phyloP scores from a whole-genome alignment of 2,797 vertebrate species.

The Chloroceryle amazona region DNA sequence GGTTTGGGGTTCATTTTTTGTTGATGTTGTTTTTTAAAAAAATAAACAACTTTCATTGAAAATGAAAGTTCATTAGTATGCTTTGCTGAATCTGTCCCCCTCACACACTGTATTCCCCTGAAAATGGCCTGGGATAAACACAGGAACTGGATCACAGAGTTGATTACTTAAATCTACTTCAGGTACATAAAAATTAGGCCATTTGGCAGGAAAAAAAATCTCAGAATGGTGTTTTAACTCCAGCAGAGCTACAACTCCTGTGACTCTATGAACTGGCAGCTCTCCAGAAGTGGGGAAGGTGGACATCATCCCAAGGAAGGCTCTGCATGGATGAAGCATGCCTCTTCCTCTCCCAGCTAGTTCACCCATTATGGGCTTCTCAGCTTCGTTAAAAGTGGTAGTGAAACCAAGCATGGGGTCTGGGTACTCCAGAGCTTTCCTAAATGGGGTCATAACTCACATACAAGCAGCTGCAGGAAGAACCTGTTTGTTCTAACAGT shows the following conservation, averaged over 20 bases:
- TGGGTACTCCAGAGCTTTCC: not conserved
- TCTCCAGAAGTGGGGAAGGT: not conserved
- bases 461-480: not conserved
- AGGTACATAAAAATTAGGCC: not conserved
- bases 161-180: not conserved
- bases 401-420: not conserved
- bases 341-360: not conserved
- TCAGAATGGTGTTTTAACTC: not conserved
- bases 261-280: not conserved
- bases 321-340: fast-evolving
- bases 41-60: not conserved
- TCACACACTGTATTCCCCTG: not conserved
- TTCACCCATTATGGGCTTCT: not conserved
- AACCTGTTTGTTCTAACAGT: not conserved
- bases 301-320: not conserved
- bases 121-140: not conserved
- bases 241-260: not conserved
- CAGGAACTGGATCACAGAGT: not conserved
- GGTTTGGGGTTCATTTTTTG: not conserved
- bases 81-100: not conserved
- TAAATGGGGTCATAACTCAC: not conserved
- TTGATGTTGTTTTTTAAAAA: not conserved
- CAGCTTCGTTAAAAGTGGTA: not conserved
- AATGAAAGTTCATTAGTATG: not conserved
- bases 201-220: not conserved